Conservation (phyloP, 2,888 invertebrate species). For the Lordiphosa fenestrarum region DNA sequence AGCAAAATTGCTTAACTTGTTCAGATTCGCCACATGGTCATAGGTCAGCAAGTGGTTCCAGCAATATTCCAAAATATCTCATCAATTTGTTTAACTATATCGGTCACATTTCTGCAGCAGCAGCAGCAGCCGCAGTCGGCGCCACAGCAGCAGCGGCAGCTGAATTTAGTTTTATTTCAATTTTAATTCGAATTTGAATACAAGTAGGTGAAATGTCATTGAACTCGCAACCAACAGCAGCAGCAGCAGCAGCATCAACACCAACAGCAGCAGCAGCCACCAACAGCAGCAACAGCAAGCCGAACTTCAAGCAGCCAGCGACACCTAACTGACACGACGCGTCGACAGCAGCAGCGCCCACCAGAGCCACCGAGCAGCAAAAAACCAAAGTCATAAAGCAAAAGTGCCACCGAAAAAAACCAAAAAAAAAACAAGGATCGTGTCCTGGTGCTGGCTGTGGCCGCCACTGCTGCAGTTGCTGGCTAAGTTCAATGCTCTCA, state of each 20-base stretch:
- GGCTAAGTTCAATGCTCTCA: conserved; percentile 43
- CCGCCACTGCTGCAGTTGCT: conserved; percentile 3
- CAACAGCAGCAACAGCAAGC: conserved; percentile 10
- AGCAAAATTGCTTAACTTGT: no score
- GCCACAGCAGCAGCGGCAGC: neutral
- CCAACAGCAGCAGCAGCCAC: conserved; percentile 10
- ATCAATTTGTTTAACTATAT: no score
- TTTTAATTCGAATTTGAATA: conserved; percentile 48
- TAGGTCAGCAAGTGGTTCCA: no score
- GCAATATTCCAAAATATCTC: no score
- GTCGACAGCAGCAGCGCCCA: conserved; percentile 4
- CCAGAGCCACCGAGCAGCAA: conserved; percentile 2
- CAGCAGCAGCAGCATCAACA: conserved; percentile 15
- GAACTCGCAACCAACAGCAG: conserved; percentile 45
- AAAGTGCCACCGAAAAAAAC: neutral
- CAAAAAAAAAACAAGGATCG: neutral
- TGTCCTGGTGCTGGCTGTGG: conserved; percentile 5
- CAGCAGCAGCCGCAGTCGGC: conserved; percentile 4
- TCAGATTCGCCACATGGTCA: no score
- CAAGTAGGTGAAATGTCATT: conserved; percentile 68
- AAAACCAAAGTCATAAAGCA: neutral
- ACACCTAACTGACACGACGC: conserved; percentile 16
- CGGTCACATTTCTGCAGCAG: neutral
- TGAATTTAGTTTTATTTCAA: conserved; percentile 1
- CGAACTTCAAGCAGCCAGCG: conserved; percentile 1